phyloP scores from a whole-genome alignment of 2,888 invertebrate genomes.

The Drosophila monieri region DNA sequence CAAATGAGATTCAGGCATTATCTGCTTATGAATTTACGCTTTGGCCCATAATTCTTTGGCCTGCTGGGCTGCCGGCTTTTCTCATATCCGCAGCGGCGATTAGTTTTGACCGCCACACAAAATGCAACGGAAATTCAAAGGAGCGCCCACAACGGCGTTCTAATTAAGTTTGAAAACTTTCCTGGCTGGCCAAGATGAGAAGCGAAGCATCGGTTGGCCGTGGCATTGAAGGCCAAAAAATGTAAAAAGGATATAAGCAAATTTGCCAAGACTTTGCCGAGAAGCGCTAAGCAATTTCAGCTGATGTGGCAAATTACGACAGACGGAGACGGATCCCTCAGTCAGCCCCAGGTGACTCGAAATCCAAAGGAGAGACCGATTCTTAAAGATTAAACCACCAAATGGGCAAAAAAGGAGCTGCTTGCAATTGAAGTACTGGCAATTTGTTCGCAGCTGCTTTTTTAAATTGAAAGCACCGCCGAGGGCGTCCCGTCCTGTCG shows the following conservation, averaged over 20 bases:
- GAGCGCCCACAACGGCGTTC: conserved; percentile 26
- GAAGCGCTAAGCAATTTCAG: conserved; percentile 37
- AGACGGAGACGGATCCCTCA: conserved; percentile 20
- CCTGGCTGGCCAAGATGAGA: conserved; percentile 8
- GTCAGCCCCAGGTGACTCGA: conserved; percentile 31
- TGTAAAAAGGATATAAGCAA: conserved; percentile 41
- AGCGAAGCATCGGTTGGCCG: conserved; percentile 2
- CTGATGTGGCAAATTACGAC: conserved; percentile 21
- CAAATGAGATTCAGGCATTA: conserved; percentile 67
- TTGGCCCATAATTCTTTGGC: conserved; percentile 51
- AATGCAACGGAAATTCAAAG: conserved; percentile 74
- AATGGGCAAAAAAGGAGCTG: conserved; percentile 49
- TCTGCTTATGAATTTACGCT: conserved; percentile 69
- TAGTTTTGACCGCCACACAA: conserved; percentile 57
- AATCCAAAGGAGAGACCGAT: conserved; percentile 1
- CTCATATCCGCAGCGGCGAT: conserved; percentile 79
- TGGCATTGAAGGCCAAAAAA: conserved; percentile 20
- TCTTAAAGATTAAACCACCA: conserved; percentile 8
- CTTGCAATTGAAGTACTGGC: conserved; percentile 46
- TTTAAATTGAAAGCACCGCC: conserved; percentile 57
- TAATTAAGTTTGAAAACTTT: conserved; percentile 70
- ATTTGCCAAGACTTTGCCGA: conserved; percentile 11
- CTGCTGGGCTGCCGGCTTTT: conserved; percentile 49
- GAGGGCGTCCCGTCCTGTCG: conserved; percentile 4
- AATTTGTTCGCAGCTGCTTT: conserved; percentile 39